Evolutionary conservation across 2,797 vertebrate genomes (phyloP).

Genomic region (Spinus pinus): DNA sequence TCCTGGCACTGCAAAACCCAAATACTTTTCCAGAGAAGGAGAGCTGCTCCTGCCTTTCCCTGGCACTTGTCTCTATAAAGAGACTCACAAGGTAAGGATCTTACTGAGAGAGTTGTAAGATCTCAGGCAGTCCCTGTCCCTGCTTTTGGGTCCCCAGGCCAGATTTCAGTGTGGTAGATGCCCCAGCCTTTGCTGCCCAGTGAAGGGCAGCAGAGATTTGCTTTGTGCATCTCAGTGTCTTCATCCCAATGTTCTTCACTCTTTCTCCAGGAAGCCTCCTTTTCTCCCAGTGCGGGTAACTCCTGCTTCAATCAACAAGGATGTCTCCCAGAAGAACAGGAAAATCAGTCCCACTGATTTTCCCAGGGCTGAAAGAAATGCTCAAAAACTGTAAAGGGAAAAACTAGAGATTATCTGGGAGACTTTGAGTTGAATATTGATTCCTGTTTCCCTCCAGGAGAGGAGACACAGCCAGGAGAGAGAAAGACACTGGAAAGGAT

Average conservation of each 20-base stretch:
- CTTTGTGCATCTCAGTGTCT: background rate
- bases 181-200: background rate
- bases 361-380: background rate
- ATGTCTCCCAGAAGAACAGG: conserved; percentile 10
- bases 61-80: background rate
- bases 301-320: background rate
- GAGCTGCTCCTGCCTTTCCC: background rate
- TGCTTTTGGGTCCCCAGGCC: background rate
- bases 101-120: background rate
- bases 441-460: background rate
- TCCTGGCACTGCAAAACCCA: background rate
- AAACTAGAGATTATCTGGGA: background rate
- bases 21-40: background rate
- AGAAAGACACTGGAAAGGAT: background rate
- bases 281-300: background rate
- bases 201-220: background rate
- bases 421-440: background rate
- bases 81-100: background rate
- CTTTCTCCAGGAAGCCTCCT: background rate
- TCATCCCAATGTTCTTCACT: background rate
- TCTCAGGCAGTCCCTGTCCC: background rate
- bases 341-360: background rate
- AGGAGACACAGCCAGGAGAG: background rate
- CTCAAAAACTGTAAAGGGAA: background rate
- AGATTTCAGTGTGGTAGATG: background rate